Conservation (phyloP, 1,140 invertebrate genomes). For the Caenorhabditis tropicalis region DNA sequence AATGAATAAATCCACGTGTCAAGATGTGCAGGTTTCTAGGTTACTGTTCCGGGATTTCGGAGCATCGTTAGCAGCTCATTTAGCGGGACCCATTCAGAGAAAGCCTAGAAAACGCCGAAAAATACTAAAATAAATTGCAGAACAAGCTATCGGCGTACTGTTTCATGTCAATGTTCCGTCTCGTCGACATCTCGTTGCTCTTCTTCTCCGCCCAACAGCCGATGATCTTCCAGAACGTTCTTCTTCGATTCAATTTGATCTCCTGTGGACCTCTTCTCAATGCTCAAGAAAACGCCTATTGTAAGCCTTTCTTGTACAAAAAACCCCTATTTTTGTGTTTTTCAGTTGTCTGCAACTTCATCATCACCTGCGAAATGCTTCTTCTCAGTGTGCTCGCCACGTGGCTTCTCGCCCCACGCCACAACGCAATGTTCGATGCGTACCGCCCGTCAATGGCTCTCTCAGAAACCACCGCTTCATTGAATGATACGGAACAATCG, state of each 20-base stretch:
- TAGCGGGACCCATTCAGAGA: no score
- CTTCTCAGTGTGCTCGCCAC: slow-evolving; percentile 56
- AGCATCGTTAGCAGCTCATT: no score
- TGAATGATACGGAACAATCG: background rate
- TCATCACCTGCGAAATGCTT: slow-evolving; percentile 59
- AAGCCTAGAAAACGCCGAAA: no score
- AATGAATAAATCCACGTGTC: no score
- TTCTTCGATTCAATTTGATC: slow-evolving; percentile 54
- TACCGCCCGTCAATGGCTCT: slow-evolving; percentile 15
- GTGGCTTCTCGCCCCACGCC: slow-evolving; percentile 44
- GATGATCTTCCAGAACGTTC: slow-evolving; percentile 59
- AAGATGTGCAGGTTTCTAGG: no score
- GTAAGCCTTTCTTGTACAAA: slow-evolving; percentile 16
- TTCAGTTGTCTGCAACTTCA: slow-evolving; percentile 60
- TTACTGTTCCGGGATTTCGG: no score
- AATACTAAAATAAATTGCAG: slow-evolving; percentile 54
- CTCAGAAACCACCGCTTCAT: background rate
- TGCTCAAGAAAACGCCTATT: slow-evolving; percentile 55
- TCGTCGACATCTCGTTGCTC: slow-evolving; percentile 57
- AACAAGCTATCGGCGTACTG: slow-evolving; percentile 56
- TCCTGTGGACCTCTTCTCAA: slow-evolving; percentile 54
- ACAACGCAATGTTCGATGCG: slow-evolving; percentile 30
- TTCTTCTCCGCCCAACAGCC: slow-evolving; percentile 60
- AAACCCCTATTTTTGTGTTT: background rate
- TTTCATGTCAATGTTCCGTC: slow-evolving; percentile 60